A percentile compares a stretch with the other conserved stretches of the same genome.
These are phyloP conservation scores for Campoletis raptor DNA, from an alignment of 2,888 invertebrate species.

Conservation along the genomic window DNA sequence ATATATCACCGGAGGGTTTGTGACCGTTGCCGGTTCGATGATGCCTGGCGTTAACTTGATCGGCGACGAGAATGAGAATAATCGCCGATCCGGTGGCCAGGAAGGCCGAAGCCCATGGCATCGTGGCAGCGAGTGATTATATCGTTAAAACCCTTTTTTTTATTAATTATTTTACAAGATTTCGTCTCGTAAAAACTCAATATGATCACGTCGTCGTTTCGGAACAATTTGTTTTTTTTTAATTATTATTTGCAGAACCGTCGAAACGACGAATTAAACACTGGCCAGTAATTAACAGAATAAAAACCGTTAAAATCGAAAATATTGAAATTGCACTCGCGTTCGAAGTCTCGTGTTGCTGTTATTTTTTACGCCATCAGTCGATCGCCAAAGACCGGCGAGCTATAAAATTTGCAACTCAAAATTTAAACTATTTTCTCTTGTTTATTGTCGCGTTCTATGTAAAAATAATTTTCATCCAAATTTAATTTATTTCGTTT, in stretches of 20 bases:
- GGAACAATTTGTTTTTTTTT: background rate
- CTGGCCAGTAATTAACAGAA: slow-evolving; percentile 20
- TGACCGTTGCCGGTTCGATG: slow-evolving; percentile 80
- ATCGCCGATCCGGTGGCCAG: slow-evolving; percentile 77
- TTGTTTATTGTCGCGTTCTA: background rate
- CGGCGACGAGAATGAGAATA: slow-evolving; percentile 74
- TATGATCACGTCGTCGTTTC: background rate
- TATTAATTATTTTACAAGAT: background rate
- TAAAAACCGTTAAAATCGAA: background rate
- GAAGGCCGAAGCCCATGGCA: slow-evolving; percentile 81
- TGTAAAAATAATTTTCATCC: background rate
- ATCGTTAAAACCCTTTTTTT: slow-evolving; percentile 39
- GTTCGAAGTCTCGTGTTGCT: background rate
- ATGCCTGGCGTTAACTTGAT: slow-evolving; percentile 77
- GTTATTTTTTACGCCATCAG: slow-evolving; percentile 31
- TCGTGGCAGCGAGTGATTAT: slow-evolving; percentile 70
- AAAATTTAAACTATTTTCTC: slow-evolving; percentile 31
- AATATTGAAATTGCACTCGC: slow-evolving; percentile 7
- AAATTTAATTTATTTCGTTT: background rate
- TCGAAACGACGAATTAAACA: slow-evolving; percentile 74
- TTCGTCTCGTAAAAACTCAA: background rate
- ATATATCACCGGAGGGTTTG: slow-evolving; percentile 88
- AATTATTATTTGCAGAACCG: slow-evolving; percentile 37
- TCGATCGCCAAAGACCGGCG: slow-evolving; percentile 54
- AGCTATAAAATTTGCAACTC: slow-evolving; percentile 48